These are phyloP conservation scores for Anableps anableps DNA, from an alignment of 2,797 vertebrate genomes.

Conservation along the genomic window DNA sequence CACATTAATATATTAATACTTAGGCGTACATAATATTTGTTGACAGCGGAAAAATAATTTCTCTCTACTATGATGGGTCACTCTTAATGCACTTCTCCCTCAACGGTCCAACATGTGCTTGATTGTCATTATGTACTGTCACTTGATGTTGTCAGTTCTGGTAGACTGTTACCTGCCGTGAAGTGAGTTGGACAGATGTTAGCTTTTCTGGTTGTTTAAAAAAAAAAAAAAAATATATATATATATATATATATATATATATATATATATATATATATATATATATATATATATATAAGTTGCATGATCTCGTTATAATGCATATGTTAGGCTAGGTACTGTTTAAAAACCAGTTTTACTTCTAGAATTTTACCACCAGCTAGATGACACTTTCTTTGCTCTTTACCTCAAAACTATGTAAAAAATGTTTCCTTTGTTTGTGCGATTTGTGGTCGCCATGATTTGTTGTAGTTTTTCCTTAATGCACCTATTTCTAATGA, in stretches of 20 bases:
- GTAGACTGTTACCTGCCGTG: slow-evolving; percentile 33
- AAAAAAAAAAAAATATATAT: background rate
- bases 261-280: too few species aligned
- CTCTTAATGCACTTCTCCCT: slow-evolving; percentile 45
- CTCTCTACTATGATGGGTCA: slow-evolving; percentile 17
- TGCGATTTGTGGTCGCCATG: slow-evolving; percentile 47
- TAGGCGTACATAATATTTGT: slow-evolving; percentile 2
- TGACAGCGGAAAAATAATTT: slow-evolving; percentile 7
- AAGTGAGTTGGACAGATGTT: slow-evolving; percentile 18
- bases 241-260: too few species aligned
- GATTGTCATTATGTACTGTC: slow-evolving; percentile 25
- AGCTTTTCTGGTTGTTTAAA: slow-evolving; percentile 35
- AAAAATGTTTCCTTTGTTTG: slow-evolving; percentile 26
- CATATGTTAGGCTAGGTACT: slow-evolving; percentile 37
- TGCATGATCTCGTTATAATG: slow-evolving; percentile 51
- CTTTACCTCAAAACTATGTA: slow-evolving; percentile 5
- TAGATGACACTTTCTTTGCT: slow-evolving; percentile 16
- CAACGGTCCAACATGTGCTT: slow-evolving; percentile 30
- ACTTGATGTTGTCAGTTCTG: slow-evolving; percentile 34
- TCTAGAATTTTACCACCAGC: slow-evolving; percentile 41
- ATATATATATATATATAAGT: too few species aligned
- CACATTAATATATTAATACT: background rate
- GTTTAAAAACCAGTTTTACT: slow-evolving; percentile 46
- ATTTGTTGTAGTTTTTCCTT: slow-evolving; percentile 40
- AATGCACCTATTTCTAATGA: slow-evolving; percentile 12